Percentiles rank a stretch among this genome's conserved stretches.
phyloP scores from a whole-genome alignment of 2,113 vertebrate genomes.

The Tachuris rubrigastra region DNA sequence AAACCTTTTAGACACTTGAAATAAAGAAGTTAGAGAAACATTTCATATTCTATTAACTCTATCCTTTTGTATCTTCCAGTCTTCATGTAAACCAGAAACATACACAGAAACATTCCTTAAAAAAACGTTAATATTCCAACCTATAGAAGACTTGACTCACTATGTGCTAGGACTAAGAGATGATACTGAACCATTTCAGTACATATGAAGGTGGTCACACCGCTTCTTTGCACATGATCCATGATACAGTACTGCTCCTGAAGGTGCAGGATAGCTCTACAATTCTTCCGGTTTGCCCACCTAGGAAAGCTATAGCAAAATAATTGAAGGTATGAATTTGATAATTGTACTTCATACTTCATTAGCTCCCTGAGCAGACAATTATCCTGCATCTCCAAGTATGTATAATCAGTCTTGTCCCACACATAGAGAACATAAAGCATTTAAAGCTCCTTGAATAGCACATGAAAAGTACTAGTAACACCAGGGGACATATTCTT shows the following conservation, averaged over 20 bases:
- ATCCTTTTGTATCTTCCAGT: neutral
- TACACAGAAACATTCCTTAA: neutral
- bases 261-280: neutral
- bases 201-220: neutral
- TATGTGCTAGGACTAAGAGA: neutral
- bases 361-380: neutral
- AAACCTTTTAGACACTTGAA: neutral
- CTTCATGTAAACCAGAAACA: neutral
- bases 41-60: neutral
- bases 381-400: neutral
- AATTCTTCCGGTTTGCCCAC: neutral
- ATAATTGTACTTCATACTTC: neutral
- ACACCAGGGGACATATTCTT: neutral
- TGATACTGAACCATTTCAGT: neutral
- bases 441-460: neutral
- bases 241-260: neutral
- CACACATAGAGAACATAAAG: neutral
- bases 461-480: neutral
- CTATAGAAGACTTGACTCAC: neutral
- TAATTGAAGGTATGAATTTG: neutral
- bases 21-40: neutral
- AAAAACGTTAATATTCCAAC: neutral
- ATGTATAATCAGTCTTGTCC: neutral
- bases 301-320: neutral
- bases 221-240: neutral